These are phyloP conservation scores for Rallus limicola DNA, from an alignment of 2,113 vertebrate species.

Conservation along the genomic window DNA sequence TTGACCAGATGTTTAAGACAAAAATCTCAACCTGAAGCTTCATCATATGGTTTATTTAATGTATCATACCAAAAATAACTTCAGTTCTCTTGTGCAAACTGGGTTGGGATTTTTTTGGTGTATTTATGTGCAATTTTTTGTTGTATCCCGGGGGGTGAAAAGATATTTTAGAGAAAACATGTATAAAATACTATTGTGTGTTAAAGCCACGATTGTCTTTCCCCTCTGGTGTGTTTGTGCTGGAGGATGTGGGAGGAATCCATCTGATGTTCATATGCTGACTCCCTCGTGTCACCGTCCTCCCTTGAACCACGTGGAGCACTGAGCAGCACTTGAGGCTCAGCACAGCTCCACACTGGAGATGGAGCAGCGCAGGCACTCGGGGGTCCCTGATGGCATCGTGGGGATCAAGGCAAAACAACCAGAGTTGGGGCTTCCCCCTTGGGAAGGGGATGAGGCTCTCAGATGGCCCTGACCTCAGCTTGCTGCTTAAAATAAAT, in stretches of 20 bases:
- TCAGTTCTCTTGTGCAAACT: neutral
- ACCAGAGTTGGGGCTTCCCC: neutral
- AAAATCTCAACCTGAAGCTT: neutral
- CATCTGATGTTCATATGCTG: neutral
- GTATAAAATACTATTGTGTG: neutral
- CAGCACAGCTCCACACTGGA: rapidly evolving
- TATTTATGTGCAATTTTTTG: conserved; percentile 60
- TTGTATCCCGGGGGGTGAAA: neutral
- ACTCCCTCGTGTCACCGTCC: neutral
- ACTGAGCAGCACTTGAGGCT: neutral
- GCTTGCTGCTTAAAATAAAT: neutral
- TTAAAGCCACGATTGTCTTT: neutral
- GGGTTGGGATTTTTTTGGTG: neutral
- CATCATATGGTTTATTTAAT: neutral
- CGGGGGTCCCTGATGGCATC: rapidly evolving
- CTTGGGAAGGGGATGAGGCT: neutral
- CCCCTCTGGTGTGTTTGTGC: neutral
- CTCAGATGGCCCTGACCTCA: rapidly evolving
- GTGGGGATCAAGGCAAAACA: neutral
- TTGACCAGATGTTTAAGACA: neutral
- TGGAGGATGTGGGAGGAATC: neutral
- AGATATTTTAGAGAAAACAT: neutral
- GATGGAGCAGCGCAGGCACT: neutral
- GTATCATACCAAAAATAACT: neutral
- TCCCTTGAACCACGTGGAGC: neutral